These are phyloP conservation scores for Neodiprion lecontei DNA, from an alignment of 1,140 invertebrate genomes.

Conservation along the genomic window DNA sequence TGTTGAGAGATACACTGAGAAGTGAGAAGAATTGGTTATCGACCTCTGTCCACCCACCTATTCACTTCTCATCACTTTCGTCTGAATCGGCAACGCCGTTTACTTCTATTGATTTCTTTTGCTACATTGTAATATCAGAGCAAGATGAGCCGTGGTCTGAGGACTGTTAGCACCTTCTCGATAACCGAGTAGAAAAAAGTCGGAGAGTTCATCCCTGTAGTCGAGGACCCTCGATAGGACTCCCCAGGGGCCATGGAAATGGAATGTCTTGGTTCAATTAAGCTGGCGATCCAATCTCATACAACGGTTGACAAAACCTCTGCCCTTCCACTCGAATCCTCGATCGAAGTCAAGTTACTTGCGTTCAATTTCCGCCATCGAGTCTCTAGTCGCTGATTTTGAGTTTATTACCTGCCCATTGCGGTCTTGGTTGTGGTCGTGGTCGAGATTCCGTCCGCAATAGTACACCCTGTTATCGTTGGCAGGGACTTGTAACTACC, in stretches of 20 bases:
- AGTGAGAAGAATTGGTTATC: too few species aligned
- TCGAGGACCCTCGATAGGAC: background rate
- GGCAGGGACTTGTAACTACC: background rate
- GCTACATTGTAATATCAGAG: too few species aligned
- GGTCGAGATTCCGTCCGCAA: background rate
- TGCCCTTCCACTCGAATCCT: constrained; percentile 21
- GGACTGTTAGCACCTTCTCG: too few species aligned
- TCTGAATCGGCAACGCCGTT: too few species aligned
- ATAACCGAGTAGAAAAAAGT: background rate
- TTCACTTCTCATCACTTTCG: too few species aligned
- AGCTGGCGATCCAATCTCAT: constrained; percentile 1
- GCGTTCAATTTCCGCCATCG: constrained; percentile 41
- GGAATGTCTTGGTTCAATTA: constrained; percentile 7
- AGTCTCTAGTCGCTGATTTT: constrained; percentile 32
- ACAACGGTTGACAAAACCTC: constrained; percentile 10
- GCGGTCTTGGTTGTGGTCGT: background rate
- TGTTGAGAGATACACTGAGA: too few species aligned
- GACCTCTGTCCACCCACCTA: too few species aligned
- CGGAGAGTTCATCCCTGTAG: background rate
- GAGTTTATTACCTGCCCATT: constrained; percentile 37
- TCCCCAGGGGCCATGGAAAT: constrained; percentile 3
- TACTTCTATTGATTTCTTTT: too few species aligned
- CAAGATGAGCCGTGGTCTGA: too few species aligned
- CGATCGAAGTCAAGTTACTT: constrained; percentile 39
- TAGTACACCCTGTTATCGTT: too few species aligned